Evolutionary conservation across 2,113 vertebrate genomes (phyloP), one percentile per base, ranked within the genome.

Genomic region (Orycteropus afer): DNA sequence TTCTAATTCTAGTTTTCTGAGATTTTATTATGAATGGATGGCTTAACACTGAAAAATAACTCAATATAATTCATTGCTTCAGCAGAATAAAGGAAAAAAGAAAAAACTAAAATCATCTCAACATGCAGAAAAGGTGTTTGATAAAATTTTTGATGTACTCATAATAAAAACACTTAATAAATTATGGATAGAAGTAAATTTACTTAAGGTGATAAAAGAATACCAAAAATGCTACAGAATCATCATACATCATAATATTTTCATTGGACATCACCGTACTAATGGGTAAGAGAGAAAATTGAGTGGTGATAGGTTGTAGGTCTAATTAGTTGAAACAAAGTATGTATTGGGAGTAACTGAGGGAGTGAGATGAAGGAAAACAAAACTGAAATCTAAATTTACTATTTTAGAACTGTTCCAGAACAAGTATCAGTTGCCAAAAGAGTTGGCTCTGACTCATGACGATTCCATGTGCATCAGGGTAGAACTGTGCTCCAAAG

Each of bases 51-150:
- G 25, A 82, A 88, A 88, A 71, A 40, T 37, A 49, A 61, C 8
- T 92, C 29, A 61, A 53, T 34, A 11, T 71, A 86, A 73, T 69
- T 87, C 25, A 69, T 7, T 65, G 3, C 57, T 79, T 32, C 34
- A 3, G 8, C 22, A 57, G 55, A 53, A 45, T n/a, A 57, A 74
- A 69, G 29, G 40, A 27, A 23, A 86, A 47, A 25, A 1, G n/a
- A n/a, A n/a, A n/a, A n/a, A n/a, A n/a, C 84, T 63, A 37, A 91
- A 84, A 80, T 89, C 34, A 73, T 84, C 47, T 89, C 69, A 95
- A 89, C 65, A 85, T 85, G 5, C 6, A 77, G 22, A 92, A 71
- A 80, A 89, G 61, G 5, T 8, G 82, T n/a, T 89, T 80, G 22
- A 80, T 76, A 84, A 67, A 85, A 49, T 59, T 83, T 5, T 80